These are phyloP conservation scores for Cuniculus paca DNA, from an alignment of 2,797 vertebrate genomes.

Conservation along the genomic window DNA sequence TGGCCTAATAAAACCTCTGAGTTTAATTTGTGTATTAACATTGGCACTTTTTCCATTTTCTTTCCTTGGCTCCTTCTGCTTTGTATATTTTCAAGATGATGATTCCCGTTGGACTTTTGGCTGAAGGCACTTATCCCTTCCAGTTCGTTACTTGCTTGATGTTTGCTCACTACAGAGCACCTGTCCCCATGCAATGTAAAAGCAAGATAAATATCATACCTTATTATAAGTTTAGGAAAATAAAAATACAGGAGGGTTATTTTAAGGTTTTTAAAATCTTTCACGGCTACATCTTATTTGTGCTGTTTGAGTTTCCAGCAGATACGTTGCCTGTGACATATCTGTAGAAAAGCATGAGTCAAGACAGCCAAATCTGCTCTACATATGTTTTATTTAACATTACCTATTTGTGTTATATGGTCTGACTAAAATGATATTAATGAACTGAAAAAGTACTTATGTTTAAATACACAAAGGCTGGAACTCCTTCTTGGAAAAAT, in stretches of 20 bases:
- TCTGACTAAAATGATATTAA: neutral
- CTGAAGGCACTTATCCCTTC: slow-evolving; percentile 79
- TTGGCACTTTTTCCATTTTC: slow-evolving; percentile 55
- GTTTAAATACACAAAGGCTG: neutral
- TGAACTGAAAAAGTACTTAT: neutral
- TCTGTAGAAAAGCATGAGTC: neutral
- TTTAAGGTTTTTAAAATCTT: slow-evolving; percentile 46
- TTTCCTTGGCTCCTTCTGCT: slow-evolving; percentile 63
- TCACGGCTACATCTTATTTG: slow-evolving; percentile 31
- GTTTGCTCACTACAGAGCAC: slow-evolving; percentile 56
- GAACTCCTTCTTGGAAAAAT: neutral
- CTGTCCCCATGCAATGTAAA: slow-evolving; percentile 32
- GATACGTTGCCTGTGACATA: neutral
- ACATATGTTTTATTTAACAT: neutral
- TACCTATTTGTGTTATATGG: neutral
- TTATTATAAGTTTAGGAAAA: slow-evolving; percentile 42
- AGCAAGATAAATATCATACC: neutral
- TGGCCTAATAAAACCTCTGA: slow-evolving; percentile 58
- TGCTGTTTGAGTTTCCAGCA: slow-evolving; percentile 37
- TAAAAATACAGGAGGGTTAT: slow-evolving; percentile 43
- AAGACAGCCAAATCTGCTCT: neutral
- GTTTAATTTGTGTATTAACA: slow-evolving; percentile 70
- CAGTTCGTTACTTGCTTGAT: slow-evolving; percentile 74
- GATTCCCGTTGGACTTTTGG: slow-evolving; percentile 72
- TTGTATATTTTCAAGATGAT: slow-evolving; percentile 69